A percentile compares a stretch with the other conserved stretches of the same genome.
phyloP scores from a whole-genome alignment of 2,888 invertebrate genomes.

The Caenorhabditis sp. region DNA sequence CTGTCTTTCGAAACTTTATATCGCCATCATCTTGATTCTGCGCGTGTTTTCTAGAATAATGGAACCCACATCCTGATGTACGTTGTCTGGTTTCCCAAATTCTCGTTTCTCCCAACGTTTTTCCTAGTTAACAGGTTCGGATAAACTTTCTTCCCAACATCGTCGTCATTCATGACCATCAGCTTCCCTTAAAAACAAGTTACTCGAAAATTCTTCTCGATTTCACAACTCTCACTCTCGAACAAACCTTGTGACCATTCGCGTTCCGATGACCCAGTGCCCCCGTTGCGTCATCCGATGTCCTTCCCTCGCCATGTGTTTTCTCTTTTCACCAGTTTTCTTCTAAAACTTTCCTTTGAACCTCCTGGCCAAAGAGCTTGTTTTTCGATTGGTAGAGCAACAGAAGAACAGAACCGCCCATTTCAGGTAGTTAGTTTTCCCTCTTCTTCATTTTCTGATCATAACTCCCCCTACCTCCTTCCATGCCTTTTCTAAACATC shows the following conservation, averaged over 20 bases:
- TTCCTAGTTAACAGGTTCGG: slow-evolving; percentile 28
- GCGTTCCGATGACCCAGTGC: slow-evolving; percentile 54
- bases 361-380: slow-evolving; percentile 15
- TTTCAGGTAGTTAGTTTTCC: slow-evolving; percentile 31
- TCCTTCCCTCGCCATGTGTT: slow-evolving; percentile 32
- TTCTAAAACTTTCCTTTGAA: slow-evolving; percentile 15
- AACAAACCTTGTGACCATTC: slow-evolving; percentile 45
- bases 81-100: slow-evolving; percentile 32
- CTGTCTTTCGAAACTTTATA: too few relatives aligned
- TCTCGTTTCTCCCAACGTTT: too few relatives aligned
- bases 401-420: slow-evolving; percentile 9
- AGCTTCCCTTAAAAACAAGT: slow-evolving; percentile 16
- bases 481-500: too few relatives aligned
- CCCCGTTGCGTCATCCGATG: slow-evolving; percentile 45
- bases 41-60: too few relatives aligned
- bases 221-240: slow-evolving; percentile 29
- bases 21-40: too few relatives aligned
- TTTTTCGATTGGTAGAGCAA: not conserved
- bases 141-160: slow-evolving; percentile 44
- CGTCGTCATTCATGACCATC: not conserved
- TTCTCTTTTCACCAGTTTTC: slow-evolving; percentile 23
- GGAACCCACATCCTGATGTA: slow-evolving; percentile 15
- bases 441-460: not conserved
- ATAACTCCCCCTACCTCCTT: slow-evolving; percentile 9
- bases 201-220: slow-evolving; percentile 18